A percentile compares a stretch with the other conserved stretches of the same genome.
Conservation (phyloP, 2,888 invertebrate genomes). For the Myopa testacea region DNA sequence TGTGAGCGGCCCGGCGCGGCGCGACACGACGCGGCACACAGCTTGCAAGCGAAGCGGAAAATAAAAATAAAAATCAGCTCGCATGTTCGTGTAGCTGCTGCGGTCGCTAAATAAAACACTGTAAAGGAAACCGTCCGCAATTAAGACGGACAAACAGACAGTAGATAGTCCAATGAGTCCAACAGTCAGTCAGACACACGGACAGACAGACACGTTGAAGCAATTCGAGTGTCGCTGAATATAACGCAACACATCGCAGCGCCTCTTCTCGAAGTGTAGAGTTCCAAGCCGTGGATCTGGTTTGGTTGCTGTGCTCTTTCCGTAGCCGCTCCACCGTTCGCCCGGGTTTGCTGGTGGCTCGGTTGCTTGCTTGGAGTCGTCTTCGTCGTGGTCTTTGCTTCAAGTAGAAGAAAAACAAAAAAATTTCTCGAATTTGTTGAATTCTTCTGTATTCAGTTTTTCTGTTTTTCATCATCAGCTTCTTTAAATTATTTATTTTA, state of each 20-base stretch:
- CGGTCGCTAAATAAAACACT: neutral
- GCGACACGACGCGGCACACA: slow-evolving; percentile 5
- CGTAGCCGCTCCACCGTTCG: neutral
- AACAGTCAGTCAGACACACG: neutral
- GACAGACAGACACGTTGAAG: slow-evolving; percentile 9
- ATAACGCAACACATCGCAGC: slow-evolving; percentile 6
- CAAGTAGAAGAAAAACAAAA: neutral
- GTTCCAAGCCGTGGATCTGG: slow-evolving; percentile 19
- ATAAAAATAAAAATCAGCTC: neutral
- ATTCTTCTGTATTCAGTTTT: neutral
- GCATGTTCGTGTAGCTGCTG: slow-evolving; percentile 6
- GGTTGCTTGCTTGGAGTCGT: neutral
- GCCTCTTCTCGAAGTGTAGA: slow-evolving; percentile 22
- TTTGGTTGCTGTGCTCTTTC: slow-evolving; percentile 1
- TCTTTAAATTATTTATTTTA: slow-evolving; percentile 1
- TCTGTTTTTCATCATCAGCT: neutral
- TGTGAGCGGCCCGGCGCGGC: neutral
- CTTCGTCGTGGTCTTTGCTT: neutral
- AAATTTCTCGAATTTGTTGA: slow-evolving; percentile 25
- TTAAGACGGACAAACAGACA: slow-evolving; percentile 4
- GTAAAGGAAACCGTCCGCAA: slow-evolving; percentile 27
- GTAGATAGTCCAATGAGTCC: neutral
- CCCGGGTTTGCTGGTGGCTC: neutral
- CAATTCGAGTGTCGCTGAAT: slow-evolving; percentile 13
- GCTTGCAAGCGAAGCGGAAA: slow-evolving; percentile 38